Percentiles rank a stretch among this genome's conserved stretches.
phyloP scores from a whole-genome alignment of 2,113 vertebrate genomes.

The Chionomys nivalis region DNA sequence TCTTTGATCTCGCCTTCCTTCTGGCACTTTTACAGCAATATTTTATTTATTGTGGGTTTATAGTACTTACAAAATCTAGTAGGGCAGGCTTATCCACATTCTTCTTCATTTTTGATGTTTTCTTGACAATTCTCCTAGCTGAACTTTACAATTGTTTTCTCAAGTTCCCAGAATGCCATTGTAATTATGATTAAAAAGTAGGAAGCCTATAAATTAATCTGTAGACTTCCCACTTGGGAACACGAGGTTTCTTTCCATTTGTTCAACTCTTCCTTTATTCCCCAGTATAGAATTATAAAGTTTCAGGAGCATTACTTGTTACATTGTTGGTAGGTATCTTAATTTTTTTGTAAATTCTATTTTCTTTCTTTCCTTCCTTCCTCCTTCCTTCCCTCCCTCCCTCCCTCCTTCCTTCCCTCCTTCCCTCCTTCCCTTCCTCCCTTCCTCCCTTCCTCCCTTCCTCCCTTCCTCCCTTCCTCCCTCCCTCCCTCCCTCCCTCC shows the following conservation, averaged over 20 bases:
- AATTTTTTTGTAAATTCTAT: not conserved
- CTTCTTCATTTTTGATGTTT: constrained; percentile 52
- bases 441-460: no score
- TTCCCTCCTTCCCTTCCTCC: no score
- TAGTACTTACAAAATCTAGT: constrained; percentile 54
- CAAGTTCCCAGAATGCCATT: constrained; percentile 42
- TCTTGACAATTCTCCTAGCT: constrained; percentile 57
- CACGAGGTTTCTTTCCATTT: constrained; percentile 17
- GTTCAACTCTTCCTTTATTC: not conserved
- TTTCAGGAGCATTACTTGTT: not conserved
- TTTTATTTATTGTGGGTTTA: constrained; percentile 61
- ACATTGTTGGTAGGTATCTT: not conserved
- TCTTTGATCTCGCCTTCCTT: constrained; percentile 60
- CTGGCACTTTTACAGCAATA: constrained; percentile 50
- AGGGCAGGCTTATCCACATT: constrained; percentile 46
- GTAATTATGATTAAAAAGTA: constrained; percentile 62
- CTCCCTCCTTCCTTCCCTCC: no score
- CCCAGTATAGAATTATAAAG: constrained; percentile 21
- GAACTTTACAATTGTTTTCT: constrained; percentile 50
- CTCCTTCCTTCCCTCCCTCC: no score
- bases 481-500: no score
- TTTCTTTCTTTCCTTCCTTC: not conserved
- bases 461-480: no score
- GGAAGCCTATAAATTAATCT: not conserved
- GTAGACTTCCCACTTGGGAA: not conserved